Conservation (phyloP, 2,113 vertebrate species). For the Anolis carolinensis region DNA sequence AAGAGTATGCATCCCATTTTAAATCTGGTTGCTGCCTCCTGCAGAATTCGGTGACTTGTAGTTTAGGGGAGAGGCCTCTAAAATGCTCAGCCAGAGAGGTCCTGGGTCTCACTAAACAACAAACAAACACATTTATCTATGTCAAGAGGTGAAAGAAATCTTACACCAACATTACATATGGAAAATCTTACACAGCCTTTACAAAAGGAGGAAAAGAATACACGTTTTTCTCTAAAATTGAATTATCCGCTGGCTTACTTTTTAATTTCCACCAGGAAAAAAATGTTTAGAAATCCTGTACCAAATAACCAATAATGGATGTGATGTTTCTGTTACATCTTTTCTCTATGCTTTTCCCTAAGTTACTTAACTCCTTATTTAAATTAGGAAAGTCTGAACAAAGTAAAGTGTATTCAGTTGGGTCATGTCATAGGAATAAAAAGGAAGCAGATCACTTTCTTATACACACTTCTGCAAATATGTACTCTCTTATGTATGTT, state of each 20-base stretch:
- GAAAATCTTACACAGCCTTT: neutral
- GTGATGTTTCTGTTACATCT: conserved; percentile 31
- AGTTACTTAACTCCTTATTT: conserved; percentile 49
- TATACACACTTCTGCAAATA: conserved; percentile 38
- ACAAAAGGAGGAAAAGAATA: conserved; percentile 18
- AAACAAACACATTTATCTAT: neutral
- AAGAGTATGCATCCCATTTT: no score
- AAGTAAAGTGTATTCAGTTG: conserved; percentile 44
- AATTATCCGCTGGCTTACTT: neutral
- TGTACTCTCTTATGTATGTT: conserved; percentile 40
- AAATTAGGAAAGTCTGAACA: conserved; percentile 46
- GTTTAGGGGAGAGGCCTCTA: no score
- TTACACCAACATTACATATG: neutral
- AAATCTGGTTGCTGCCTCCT: no score
- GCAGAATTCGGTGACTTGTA: no score
- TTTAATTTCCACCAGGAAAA: conserved; percentile 12
- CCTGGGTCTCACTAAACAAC: neutral
- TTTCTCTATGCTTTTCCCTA: conserved; percentile 33
- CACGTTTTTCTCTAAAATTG: neutral
- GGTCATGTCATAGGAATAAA: conserved; percentile 27
- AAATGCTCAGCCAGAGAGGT: no score
- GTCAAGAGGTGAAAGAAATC: neutral
- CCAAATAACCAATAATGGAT: neutral
- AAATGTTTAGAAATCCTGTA: neutral
- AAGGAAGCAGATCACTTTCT: conserved; percentile 43